Evolutionary conservation across 2,888 invertebrate species (phyloP).

Genomic region (Lycocerus yunnanus): DNA sequence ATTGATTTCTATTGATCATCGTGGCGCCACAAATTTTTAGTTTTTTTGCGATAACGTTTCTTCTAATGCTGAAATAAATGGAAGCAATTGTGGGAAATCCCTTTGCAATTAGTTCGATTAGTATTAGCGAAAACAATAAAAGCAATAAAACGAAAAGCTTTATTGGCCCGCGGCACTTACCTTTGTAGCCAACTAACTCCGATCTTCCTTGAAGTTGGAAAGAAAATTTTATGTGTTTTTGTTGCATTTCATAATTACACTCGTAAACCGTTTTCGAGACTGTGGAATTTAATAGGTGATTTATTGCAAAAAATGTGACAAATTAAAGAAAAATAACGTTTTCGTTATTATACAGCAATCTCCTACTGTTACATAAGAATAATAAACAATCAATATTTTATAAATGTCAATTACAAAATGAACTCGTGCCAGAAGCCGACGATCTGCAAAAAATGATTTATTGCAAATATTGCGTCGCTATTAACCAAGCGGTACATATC

Average conservation of each 20-base stretch:
- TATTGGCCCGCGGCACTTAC: too few species aligned
- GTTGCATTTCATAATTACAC: background rate
- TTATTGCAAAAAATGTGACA: background rate
- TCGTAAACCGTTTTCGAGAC: background rate
- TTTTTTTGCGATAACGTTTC: too few species aligned
- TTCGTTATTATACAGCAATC: conserved; percentile 10
- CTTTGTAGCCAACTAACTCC: too few species aligned
- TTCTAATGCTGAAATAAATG: too few species aligned
- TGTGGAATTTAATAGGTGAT: background rate
- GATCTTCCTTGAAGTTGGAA: too few species aligned
- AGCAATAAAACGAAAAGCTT: too few species aligned
- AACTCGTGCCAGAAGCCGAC: conserved; percentile 39
- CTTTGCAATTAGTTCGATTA: too few species aligned
- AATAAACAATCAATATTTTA: conserved; percentile 35
- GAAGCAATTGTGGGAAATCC: too few species aligned
- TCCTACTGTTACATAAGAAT: conserved; percentile 26
- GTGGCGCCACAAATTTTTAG: too few species aligned
- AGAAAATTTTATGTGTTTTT: background rate
- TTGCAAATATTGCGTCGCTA: conserved; percentile 26
- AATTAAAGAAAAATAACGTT: background rate
- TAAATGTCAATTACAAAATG: conserved; percentile 39
- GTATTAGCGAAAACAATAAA: too few species aligned
- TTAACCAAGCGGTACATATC: conserved; percentile 20
- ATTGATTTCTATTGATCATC: too few species aligned
- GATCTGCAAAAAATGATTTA: conserved; percentile 40